These are phyloP conservation scores for Cottus gobio DNA, from an alignment of 2,113 vertebrate genomes.

Conservation along the genomic window DNA sequence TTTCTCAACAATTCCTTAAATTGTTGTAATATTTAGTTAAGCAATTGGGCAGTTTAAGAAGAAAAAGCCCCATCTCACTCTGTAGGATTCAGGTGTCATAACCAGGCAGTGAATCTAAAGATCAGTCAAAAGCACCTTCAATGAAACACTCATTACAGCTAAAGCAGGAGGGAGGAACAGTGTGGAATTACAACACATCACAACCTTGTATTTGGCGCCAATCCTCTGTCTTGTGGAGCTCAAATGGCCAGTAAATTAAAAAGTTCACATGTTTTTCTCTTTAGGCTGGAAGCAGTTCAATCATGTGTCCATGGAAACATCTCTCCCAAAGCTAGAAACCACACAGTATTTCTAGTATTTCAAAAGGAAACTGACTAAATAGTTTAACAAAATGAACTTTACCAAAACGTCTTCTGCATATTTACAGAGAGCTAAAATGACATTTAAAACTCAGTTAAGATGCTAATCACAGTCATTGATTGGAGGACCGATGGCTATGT, in stretches of 20 bases:
- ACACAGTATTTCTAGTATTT: slow-evolving; percentile 3
- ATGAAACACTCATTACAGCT: slow-evolving; percentile 58
- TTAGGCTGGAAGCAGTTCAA: not conserved
- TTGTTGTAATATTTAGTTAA: slow-evolving; percentile 25
- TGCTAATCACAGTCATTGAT: not conserved
- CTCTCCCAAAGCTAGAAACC: slow-evolving; percentile 21
- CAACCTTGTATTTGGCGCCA: slow-evolving; percentile 17
- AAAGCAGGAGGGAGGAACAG: slow-evolving; percentile 64
- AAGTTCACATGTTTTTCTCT: not conserved
- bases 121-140: slow-evolving; percentile 79
- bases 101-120: slow-evolving; percentile 87
- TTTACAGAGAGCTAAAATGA: not conserved
- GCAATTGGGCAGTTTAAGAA: slow-evolving; percentile 8
- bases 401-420: not conserved
- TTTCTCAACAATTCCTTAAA: slow-evolving; percentile 1
- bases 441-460: not conserved
- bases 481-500: not conserved
- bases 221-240: slow-evolving; percentile 16
- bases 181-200: slow-evolving; percentile 52
- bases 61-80: slow-evolving; percentile 77
- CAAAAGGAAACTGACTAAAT: not conserved
- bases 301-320: slow-evolving; percentile 34
- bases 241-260: not conserved
- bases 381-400: not conserved
- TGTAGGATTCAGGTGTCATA: slow-evolving; percentile 85